Percentiles rank a stretch among this genome's conserved stretches.
Evolutionary conservation across 1,140 invertebrate genomes (phyloP).

Genomic region (Carcinoscorpius rotundicauda): DNA sequence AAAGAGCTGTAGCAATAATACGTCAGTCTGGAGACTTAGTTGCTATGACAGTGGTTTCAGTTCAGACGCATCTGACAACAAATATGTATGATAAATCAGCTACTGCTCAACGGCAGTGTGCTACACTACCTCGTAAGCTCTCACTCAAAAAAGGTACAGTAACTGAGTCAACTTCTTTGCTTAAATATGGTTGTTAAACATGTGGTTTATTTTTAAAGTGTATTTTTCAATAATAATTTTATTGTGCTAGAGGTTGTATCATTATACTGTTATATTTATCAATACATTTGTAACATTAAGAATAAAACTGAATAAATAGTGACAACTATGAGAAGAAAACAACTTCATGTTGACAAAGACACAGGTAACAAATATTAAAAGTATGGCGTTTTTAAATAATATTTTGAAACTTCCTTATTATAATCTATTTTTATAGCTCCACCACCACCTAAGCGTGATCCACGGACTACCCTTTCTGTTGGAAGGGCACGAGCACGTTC

Average conservation of each 20-base stretch:
- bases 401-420: too few relatives aligned
- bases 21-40: constrained; percentile 84
- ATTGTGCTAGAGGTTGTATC: too few relatives aligned
- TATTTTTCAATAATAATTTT: too few relatives aligned
- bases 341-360: too few relatives aligned
- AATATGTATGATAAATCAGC: constrained; percentile 5
- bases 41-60: constrained; percentile 68
- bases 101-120: constrained; percentile 17
- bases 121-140: constrained; percentile 19
- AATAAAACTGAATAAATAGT: too few relatives aligned
- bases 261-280: too few relatives aligned
- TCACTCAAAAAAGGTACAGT: constrained; percentile 17
- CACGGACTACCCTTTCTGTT: constrained; percentile 84
- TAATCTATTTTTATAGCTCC: constrained; percentile 35
- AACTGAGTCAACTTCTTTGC: too few relatives aligned
- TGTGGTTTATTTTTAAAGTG: neutral
- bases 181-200: too few relatives aligned
- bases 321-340: too few relatives aligned
- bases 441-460: constrained; percentile 73
- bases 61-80: constrained; percentile 7
- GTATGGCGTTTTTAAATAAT: too few relatives aligned
- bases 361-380: too few relatives aligned
- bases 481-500: constrained; percentile 75
- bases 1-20: constrained; percentile 91
- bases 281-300: too few relatives aligned